A percentile compares a stretch with the other conserved stretches of the same genome.
These are phyloP conservation scores for Litocranius walleri DNA, from an alignment of 2,113 vertebrate species.

Conservation along the genomic window DNA sequence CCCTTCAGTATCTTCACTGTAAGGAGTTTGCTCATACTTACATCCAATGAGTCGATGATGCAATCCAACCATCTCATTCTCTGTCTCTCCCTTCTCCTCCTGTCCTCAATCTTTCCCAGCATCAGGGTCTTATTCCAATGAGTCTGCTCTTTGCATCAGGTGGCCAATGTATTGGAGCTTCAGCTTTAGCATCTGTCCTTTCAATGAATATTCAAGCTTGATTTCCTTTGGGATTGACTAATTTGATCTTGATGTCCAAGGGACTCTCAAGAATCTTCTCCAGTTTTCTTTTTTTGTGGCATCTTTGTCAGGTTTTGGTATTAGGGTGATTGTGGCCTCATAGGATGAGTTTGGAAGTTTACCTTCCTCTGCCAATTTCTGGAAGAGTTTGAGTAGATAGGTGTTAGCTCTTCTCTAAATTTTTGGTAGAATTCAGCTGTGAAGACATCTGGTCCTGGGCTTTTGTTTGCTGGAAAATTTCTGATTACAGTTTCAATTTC, in stretches of 20 bases:
- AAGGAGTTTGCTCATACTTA: background rate
- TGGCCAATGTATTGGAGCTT: background rate
- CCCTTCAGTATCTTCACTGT: background rate
- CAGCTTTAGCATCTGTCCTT: background rate
- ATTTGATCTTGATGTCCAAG: background rate
- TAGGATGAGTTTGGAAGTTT: no score
- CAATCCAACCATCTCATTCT: background rate
- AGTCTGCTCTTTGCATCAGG: background rate
- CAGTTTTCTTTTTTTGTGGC: background rate
- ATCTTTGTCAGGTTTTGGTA: no score
- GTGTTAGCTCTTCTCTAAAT: no score
- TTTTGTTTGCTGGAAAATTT: no score
- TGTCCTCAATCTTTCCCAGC: background rate
- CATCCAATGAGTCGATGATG: background rate
- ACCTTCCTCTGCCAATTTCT: no score
- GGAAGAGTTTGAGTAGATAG: no score
- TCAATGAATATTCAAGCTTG: background rate
- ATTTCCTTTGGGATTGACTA: background rate
- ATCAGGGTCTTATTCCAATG: background rate
- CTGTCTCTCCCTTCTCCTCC: background rate
- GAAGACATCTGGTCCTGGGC: no score
- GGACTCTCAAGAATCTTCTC: background rate
- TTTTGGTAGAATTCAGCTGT: no score
- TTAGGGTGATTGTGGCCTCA: no score
- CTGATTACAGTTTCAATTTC: no score